Evolutionary conservation across 2,888 invertebrate genomes (phyloP).

Genomic region (Drosophila mercatorum): DNA sequence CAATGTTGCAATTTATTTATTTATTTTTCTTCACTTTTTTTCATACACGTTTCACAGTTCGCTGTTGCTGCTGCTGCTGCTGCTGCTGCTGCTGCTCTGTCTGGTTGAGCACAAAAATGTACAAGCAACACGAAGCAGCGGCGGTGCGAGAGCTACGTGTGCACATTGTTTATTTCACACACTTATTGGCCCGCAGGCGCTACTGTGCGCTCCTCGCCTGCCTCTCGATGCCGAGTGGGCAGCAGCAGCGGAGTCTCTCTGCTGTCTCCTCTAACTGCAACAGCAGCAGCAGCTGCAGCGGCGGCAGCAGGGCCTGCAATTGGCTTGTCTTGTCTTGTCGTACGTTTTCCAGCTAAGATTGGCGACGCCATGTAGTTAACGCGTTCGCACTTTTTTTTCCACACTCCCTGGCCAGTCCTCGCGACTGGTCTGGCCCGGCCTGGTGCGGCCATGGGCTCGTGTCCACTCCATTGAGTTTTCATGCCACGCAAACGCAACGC

Average conservation of each 20-base stretch:
- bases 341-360: slow-evolving; percentile 80
- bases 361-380: slow-evolving; percentile 80
- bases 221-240: slow-evolving; percentile 14
- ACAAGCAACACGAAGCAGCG: slow-evolving; percentile 67
- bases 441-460: slow-evolving; percentile 62
- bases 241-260: slow-evolving; percentile 8
- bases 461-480: slow-evolving; percentile 79
- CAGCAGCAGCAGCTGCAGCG: not conserved
- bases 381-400: slow-evolving; percentile 77
- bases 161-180: slow-evolving; percentile 80
- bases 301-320: slow-evolving; percentile 55
- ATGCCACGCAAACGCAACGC: slow-evolving; percentile 77
- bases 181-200: slow-evolving; percentile 80
- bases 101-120: slow-evolving; percentile 76
- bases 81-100: slow-evolving; percentile 53
- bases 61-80: slow-evolving; percentile 16
- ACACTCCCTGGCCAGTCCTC: slow-evolving; percentile 22
- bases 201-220: slow-evolving; percentile 62
- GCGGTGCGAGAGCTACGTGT: slow-evolving; percentile 61
- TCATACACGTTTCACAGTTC: slow-evolving; percentile 28
- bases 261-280: slow-evolving; percentile 16
- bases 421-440: slow-evolving; percentile 31
- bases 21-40: slow-evolving; percentile 74
- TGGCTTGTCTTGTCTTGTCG: slow-evolving; percentile 78
- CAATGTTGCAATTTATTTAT: slow-evolving; percentile 80